Conservation (phyloP, 2,888 invertebrate genomes). For the Eumerus sabulonum region DNA sequence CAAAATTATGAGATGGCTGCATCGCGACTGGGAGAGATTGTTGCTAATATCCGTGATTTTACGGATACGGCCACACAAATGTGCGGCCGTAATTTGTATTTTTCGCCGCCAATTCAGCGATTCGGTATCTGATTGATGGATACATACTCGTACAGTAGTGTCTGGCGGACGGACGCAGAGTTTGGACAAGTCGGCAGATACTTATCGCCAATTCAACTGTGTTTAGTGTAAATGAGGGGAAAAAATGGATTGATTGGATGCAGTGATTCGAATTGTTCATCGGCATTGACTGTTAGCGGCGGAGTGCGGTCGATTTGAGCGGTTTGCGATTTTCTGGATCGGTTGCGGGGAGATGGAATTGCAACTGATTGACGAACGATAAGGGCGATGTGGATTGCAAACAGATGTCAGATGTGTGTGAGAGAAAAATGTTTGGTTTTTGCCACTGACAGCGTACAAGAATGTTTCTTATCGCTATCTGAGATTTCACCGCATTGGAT, state of each 20-base stretch:
- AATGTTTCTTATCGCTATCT: constrained; percentile 21
- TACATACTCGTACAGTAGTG: constrained; percentile 35
- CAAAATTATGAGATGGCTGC: constrained; percentile 50
- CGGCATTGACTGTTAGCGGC: no score
- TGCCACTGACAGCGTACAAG: constrained; percentile 4
- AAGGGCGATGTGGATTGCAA: constrained; percentile 32
- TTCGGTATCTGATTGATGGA: constrained; percentile 62
- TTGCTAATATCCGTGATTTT: constrained; percentile 35
- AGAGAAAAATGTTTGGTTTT: constrained; percentile 30
- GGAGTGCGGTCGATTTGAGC: no score
- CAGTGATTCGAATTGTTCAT: constrained; percentile 7
- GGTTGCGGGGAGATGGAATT: no score
- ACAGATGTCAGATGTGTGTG: constrained; percentile 14
- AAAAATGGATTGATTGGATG: constrained; percentile 31
- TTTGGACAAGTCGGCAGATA: constrained; percentile 58
- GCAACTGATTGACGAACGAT: constrained; percentile 19
- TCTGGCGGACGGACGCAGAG: constrained; percentile 23
- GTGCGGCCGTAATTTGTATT: constrained; percentile 21
- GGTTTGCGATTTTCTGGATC: constrained; percentile 49
- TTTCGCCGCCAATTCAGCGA: constrained; percentile 23
- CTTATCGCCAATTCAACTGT: constrained; percentile 54
- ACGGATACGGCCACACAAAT: not conserved
- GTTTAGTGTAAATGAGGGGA: constrained; percentile 48
- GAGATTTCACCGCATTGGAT: not conserved
- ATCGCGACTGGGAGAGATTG: constrained; percentile 5